A percentile compares a stretch with the other conserved stretches of the same genome.
phyloP scores from a whole-genome alignment of 2,113 vertebrate genomes.

The Onychostruthus taczanowskii region DNA sequence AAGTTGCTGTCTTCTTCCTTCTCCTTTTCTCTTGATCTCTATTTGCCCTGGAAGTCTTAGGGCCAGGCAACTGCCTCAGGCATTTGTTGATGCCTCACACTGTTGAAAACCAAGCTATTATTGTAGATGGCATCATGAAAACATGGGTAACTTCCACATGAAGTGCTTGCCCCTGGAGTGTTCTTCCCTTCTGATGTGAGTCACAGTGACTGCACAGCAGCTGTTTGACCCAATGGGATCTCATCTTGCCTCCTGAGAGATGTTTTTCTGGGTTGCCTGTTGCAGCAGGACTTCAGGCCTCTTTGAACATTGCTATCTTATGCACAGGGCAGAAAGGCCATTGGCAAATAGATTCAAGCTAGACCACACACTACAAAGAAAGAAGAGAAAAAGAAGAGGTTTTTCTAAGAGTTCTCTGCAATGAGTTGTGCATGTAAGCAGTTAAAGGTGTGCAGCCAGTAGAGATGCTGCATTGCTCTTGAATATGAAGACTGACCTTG shows the following conservation, averaged over 20 bases:
- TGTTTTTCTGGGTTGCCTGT: constrained; percentile 37
- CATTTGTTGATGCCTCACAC: background rate
- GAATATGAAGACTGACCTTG: background rate
- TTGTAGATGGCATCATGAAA: background rate
- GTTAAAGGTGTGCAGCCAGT: background rate
- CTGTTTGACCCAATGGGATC: background rate
- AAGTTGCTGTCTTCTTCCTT: background rate
- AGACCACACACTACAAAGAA: background rate
- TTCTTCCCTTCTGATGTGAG: constrained; percentile 32
- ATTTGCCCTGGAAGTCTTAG: background rate
- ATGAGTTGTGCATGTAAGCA: background rate
- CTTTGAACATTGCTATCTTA: constrained; percentile 18
- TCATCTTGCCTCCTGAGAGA: background rate
- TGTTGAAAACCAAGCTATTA: background rate
- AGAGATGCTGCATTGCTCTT: background rate
- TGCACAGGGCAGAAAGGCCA: background rate
- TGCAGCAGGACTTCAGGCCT: background rate
- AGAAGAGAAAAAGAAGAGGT: background rate
- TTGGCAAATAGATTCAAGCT: background rate
- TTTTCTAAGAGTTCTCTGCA: background rate
- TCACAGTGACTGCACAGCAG: constrained; percentile 11
- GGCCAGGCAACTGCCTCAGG: background rate
- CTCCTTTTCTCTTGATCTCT: background rate
- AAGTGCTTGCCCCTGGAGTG: background rate
- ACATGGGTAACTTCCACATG: background rate